Evolutionary conservation across 2,113 vertebrate genomes (phyloP).

Genomic region (Gambusia affinis): DNA sequence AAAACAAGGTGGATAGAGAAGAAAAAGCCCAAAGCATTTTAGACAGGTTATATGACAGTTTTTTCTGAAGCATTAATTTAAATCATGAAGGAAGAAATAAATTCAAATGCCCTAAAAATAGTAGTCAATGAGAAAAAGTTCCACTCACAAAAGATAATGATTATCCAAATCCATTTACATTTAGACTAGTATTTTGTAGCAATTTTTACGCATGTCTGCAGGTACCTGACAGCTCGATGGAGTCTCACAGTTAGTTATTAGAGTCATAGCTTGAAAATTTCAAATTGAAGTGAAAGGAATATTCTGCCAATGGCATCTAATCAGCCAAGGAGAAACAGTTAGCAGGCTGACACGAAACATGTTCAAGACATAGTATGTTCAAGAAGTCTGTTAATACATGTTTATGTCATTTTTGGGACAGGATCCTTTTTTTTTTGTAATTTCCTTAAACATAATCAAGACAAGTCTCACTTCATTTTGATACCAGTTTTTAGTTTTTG

Average conservation of each 20-base stretch:
- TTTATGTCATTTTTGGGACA: slow-evolving; percentile 17
- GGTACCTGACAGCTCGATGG: slow-evolving; percentile 70
- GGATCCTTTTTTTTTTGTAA: neutral
- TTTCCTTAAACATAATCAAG: neutral
- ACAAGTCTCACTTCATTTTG: no score
- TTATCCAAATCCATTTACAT: slow-evolving; percentile 82
- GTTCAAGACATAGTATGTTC: slow-evolving; percentile 16
- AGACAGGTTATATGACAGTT: slow-evolving; percentile 40
- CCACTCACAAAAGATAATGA: slow-evolving; percentile 74
- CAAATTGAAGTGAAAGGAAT: slow-evolving; percentile 64
- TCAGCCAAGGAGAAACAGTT: slow-evolving; percentile 55
- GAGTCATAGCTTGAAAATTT: slow-evolving; percentile 59
- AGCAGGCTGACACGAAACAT: slow-evolving; percentile 41
- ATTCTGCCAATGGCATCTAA: slow-evolving; percentile 66
- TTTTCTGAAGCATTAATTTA: slow-evolving; percentile 58
- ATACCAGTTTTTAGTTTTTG: neutral
- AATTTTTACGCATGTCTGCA: slow-evolving; percentile 74
- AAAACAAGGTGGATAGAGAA: slow-evolving; percentile 42
- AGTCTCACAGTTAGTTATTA: slow-evolving; percentile 71
- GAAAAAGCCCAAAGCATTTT: slow-evolving; percentile 31
- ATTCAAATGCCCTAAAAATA: slow-evolving; percentile 63
- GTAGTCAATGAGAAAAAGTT: slow-evolving; percentile 73
- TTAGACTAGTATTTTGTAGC: slow-evolving; percentile 79
- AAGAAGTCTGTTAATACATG: neutral
- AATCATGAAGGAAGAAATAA: slow-evolving; percentile 46